Base-by-base conservation (phyloP, 2,797 vertebrate species). In the Furcifer pardalis region DNA sequence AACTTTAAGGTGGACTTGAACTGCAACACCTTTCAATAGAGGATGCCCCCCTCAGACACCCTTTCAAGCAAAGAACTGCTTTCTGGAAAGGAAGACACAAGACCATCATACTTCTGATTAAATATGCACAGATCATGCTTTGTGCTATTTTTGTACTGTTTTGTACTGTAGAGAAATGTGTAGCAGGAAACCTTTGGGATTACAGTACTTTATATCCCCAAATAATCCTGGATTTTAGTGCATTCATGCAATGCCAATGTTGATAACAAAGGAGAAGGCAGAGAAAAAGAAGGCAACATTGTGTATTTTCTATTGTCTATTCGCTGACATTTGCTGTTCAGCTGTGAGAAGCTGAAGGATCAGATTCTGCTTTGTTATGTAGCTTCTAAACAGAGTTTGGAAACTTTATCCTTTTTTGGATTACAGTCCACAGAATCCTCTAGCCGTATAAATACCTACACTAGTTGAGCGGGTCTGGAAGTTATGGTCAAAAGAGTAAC, bases 131-230 rank as follows among this genome's bases (percentile, higher is more conserved):
- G 27, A 44, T n/a, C 35, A 9, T 60, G 76, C 76, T 77, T 77
- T 25, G 30, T 42, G 49, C 62, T 80, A 79, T 77, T 60, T 84
- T 35, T 88, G 66, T 80, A 7, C 83, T 21, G 84, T 56, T 8
- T 49, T n/a, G n/a, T n/a, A n/a, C 32, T 77, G 25, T 49, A 49
- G 89, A 12, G 21, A 1, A 49, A 13, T n/a, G 23, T 59, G 80
- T 1, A 87, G 21, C 42, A 86, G 81, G 77, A 56, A 63, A 73
- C 71, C 66, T 82, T 44, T 23, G 71, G 66, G n/a, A 40, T 49
- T 89, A n/a, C n/a, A n/a, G n/a, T n/a, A 30, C 21, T 79, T 86
- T 84, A 77, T 4, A 85, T 66, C 73, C 25, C 19, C 56, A 83
- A 89, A 46, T 66, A 27, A 88, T 72, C 84, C 0, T 42, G 7